Evolutionary conservation across 2,797 vertebrate genomes (phyloP), one percentile per base, ranked within the genome.

Genomic region (Mus caroli): DNA sequence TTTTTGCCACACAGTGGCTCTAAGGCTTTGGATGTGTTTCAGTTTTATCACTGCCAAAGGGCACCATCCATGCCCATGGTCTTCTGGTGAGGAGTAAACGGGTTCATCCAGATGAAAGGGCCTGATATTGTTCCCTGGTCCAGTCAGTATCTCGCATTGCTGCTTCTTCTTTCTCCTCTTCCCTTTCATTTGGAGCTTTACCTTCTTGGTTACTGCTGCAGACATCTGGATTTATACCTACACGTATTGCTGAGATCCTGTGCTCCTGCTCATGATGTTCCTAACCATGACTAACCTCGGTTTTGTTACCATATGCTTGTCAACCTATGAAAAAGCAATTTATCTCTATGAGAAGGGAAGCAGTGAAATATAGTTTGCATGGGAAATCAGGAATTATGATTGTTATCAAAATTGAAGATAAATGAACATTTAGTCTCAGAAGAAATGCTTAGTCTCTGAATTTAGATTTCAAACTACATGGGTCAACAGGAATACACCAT

Each of bases 361-460:
- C 46, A 82, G 8, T 76, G 76, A 11, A 88, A 60, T 79, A 60
- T 19, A 80, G 19, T 28, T 78, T 94, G 79, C 69, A 58, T 69
- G 54, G 77, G 90, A 96, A 95, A 91, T 52, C 31, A 17, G 50
- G 28, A 94, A 71, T 34, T 73, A 78, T 78, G 26, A 83, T 82
- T 96, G 91, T 91, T 86, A 94, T 75, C 64, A 93, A 94, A 97
- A 91, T 88, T 26, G 46, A 91, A n/a, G 92, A 60, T 31, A 96
- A 92, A 95, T 80, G 77, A 91, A 13, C 54, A 83, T 60, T 95
- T 77, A 88, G 31, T 90, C 76, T 95, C 79, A 95, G 64, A 73
- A 93, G 60, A 28, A 85, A 62, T 92, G 31, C 43, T 91, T 54
- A 64, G 22, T 58, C 52, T 77, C 90, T 86, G 75, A 94, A 77